These are phyloP conservation scores for Lucilia sericata DNA, from an alignment of 1,140 invertebrate genomes.

Conservation along the genomic window DNA sequence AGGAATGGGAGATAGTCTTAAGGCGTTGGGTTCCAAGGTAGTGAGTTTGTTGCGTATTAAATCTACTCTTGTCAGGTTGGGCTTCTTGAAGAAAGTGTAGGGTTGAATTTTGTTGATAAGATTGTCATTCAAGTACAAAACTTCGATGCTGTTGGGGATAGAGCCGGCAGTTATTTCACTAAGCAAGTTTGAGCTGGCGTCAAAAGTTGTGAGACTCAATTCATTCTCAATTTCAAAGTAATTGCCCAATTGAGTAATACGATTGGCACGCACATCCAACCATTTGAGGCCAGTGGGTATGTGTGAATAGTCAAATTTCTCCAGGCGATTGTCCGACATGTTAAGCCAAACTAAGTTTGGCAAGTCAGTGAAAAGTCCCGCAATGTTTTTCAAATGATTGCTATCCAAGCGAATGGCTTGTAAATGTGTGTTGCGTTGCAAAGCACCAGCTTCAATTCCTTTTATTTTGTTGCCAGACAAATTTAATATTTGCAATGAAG, in stretches of 20 bases:
- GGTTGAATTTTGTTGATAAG: slow-evolving; percentile 88
- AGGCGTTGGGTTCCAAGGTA: slow-evolving; percentile 86
- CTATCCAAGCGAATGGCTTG: slow-evolving; percentile 89
- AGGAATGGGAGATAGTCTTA: slow-evolving; percentile 84
- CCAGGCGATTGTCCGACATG: slow-evolving; percentile 89
- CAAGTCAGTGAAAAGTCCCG: slow-evolving; percentile 85
- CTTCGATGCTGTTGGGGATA: slow-evolving; percentile 88
- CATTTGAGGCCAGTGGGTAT: slow-evolving; percentile 90
- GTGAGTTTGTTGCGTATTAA: slow-evolving; percentile 87
- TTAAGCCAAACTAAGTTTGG: slow-evolving; percentile 92
- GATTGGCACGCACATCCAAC: slow-evolving; percentile 90
- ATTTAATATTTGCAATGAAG: slow-evolving; percentile 87
- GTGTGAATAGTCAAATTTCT: slow-evolving; percentile 91
- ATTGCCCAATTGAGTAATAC: slow-evolving; percentile 89
- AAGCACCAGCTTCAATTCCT: slow-evolving; percentile 85
- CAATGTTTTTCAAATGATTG: slow-evolving; percentile 88
- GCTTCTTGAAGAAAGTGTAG: slow-evolving; percentile 94
- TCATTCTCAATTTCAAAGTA: slow-evolving; percentile 89
- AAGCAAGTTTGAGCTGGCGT: slow-evolving; percentile 87
- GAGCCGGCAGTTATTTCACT: slow-evolving; percentile 87
- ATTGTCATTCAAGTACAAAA: slow-evolving; percentile 88
- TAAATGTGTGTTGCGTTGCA: slow-evolving; percentile 85
- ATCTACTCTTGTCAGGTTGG: slow-evolving; percentile 88
- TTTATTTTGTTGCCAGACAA: slow-evolving; percentile 89
- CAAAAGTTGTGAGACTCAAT: slow-evolving; percentile 84